Evolutionary conservation across 2,797 vertebrate genomes (phyloP).

Genomic region (Gymnoscopelus microlampas): DNA sequence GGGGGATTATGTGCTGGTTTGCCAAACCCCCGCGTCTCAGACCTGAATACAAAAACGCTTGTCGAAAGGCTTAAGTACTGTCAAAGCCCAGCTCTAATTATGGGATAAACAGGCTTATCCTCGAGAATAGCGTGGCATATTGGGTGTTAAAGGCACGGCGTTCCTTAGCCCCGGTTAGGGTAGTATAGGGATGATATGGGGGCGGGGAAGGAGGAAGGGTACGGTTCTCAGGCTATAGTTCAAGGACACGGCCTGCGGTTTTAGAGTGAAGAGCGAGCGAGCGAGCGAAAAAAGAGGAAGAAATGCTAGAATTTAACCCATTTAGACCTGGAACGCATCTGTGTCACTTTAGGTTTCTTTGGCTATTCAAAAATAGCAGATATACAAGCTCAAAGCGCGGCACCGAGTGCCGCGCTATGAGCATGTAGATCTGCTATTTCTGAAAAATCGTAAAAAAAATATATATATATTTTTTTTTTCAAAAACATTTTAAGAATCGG

Average conservation of each 20-base stretch:
- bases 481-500: too few species aligned
- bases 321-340: too few species aligned
- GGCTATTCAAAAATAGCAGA: too few species aligned
- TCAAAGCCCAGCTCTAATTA: conserved; percentile 76
- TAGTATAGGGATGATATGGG: conserved; percentile 42
- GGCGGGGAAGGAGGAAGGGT: conserved; percentile 8
- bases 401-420: too few species aligned
- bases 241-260: not conserved
- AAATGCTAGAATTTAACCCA: not conserved
- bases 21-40: conserved; percentile 53
- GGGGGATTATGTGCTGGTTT: conserved; percentile 66
- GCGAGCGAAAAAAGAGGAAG: not conserved
- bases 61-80: conserved; percentile 62
- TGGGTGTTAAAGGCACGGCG: conserved; percentile 67
- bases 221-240: conserved; percentile 40
- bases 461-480: too few species aligned
- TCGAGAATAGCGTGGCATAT: conserved; percentile 54
- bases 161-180: conserved; percentile 53
- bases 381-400: too few species aligned
- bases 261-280: not conserved
- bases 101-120: conserved; percentile 81
- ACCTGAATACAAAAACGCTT: conserved; percentile 66
- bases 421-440: too few species aligned
- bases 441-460: too few species aligned
- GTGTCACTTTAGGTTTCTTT: too few species aligned